These are phyloP conservation scores for Heliconius congener DNA, from an alignment of 1,140 invertebrate genomes.

Conservation along the genomic window DNA sequence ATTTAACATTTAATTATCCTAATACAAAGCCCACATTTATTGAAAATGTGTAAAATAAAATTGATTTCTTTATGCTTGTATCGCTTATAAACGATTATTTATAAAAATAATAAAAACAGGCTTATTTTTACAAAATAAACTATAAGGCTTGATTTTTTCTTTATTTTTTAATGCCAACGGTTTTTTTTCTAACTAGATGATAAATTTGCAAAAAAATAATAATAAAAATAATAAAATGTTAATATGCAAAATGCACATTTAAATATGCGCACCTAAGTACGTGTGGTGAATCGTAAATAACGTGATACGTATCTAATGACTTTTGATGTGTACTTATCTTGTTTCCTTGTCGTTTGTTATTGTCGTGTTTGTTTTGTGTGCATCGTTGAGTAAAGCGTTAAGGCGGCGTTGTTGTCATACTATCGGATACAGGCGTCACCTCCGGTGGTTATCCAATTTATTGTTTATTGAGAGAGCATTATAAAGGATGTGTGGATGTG, in stretches of 20 bases:
- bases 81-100: too few relatives aligned
- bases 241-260: not conserved
- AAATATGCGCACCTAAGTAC: not conserved
- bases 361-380: conserved; percentile 14
- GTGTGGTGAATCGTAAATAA: conserved; percentile 1
- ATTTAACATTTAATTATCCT: too few relatives aligned
- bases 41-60: too few relatives aligned
- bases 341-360: not conserved
- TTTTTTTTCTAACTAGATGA: too few relatives aligned
- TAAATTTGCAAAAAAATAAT: too few relatives aligned
- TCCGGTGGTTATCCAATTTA: conserved; percentile 44
- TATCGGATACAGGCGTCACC: conserved; percentile 29
- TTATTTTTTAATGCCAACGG: too few relatives aligned
- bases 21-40: too few relatives aligned
- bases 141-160: too few relatives aligned
- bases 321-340: conserved; percentile 1
- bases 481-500: not conserved
- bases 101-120: too few relatives aligned
- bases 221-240: not conserved
- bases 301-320: conserved; percentile 6
- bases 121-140: too few relatives aligned
- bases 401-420: conserved; percentile 24
- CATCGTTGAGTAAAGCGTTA: conserved; percentile 15
- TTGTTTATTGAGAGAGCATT: conserved; percentile 18
- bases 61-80: too few relatives aligned